Conservation (phyloP, 2,888 invertebrate genomes). For the Rhingia rostrata region DNA sequence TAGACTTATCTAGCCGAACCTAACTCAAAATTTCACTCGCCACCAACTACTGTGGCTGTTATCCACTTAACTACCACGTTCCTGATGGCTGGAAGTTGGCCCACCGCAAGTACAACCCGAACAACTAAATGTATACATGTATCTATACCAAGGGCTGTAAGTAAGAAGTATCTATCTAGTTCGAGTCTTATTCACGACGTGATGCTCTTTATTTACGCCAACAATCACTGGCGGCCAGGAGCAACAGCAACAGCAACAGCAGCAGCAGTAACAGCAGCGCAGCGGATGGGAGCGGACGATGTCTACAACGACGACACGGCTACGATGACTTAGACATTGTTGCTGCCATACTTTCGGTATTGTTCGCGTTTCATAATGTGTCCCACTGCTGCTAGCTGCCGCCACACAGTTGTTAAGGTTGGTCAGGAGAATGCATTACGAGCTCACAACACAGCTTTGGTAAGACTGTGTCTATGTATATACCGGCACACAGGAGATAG, state of each 20-base stretch:
- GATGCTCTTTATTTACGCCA: conserved; percentile 74
- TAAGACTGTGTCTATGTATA: conserved; percentile 31
- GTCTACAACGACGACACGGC: conserved; percentile 20
- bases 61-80: conserved; percentile 71
- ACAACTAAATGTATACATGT: conserved; percentile 3
- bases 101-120: conserved; percentile 3
- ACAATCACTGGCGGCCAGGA: conserved; percentile 59
- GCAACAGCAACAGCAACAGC: conserved; percentile 12
- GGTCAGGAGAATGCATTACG: conserved; percentile 64
- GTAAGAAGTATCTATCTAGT: conserved; percentile 71
- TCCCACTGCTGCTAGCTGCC: conserved; percentile 46
- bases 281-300: conserved; percentile 30
- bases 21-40: conserved; percentile 66
- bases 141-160: conserved; percentile 50
- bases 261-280: not conserved
- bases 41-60: conserved; percentile 69
- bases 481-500: conserved; percentile 65
- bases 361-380: conserved; percentile 73
- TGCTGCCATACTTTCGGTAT: conserved; percentile 71
- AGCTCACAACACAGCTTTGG: conserved; percentile 28
- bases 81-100: conserved; percentile 9
- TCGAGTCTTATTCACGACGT: conserved; percentile 69
- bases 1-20: conserved; percentile 57
- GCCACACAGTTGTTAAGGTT: conserved; percentile 42
- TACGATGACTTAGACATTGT: conserved; percentile 47